phyloP scores from a whole-genome alignment of 2,888 invertebrate species.

The Latrodectus hesperus region DNA sequence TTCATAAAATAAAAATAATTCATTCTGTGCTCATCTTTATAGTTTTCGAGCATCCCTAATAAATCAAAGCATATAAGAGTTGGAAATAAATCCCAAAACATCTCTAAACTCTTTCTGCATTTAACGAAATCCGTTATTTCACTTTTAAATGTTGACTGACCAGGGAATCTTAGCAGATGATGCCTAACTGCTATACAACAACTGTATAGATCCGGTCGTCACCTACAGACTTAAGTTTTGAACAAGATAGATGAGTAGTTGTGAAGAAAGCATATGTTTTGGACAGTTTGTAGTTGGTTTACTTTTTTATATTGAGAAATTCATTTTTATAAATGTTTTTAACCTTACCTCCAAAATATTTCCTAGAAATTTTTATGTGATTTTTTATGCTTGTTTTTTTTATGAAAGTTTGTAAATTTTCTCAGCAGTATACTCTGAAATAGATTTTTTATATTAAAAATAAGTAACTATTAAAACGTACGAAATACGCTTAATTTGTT shows the following conservation, averaged over 20 bases:
- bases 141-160: constrained; percentile 31
- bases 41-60: neutral
- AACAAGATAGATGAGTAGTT: constrained; percentile 41
- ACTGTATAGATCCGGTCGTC: constrained; percentile 42
- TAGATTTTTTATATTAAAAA: too few relatives aligned
- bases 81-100: neutral
- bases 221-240: constrained; percentile 33
- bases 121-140: neutral
- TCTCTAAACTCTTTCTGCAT: neutral
- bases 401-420: too few relatives aligned
- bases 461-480: too few relatives aligned
- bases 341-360: neutral
- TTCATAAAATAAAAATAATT: too few relatives aligned
- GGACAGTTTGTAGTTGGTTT: constrained; percentile 12
- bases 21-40: too few relatives aligned
- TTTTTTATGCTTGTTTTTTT: too few relatives aligned
- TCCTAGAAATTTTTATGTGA: too few relatives aligned
- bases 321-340: constrained; percentile 14
- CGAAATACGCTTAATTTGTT: too few relatives aligned
- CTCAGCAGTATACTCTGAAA: too few relatives aligned
- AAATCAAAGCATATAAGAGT: neutral
- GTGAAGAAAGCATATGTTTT: constrained; percentile 32
- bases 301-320: constrained; percentile 4
- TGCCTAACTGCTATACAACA: constrained; percentile 15
- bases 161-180: constrained; percentile 4